Evolutionary conservation across 1,140 invertebrate genomes (phyloP).

Genomic region (Halesus radiatus): DNA sequence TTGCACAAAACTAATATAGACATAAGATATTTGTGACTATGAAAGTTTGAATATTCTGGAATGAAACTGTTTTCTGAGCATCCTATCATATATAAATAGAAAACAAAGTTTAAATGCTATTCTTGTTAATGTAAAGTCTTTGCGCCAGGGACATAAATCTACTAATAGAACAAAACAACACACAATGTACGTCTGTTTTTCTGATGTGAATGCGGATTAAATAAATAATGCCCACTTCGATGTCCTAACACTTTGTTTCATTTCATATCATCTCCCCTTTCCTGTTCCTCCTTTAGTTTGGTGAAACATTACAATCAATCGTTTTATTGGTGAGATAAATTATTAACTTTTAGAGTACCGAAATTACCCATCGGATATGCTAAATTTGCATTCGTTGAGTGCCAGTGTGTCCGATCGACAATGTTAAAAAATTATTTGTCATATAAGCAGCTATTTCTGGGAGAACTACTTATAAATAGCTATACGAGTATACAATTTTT

Average conservation of each 20-base stretch:
- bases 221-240: constrained; percentile 58
- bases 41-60: constrained; percentile 57
- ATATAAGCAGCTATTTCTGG: too few species aligned
- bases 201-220: constrained; percentile 57
- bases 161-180: constrained; percentile 54
- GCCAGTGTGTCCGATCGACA: too few species aligned
- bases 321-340: too few species aligned
- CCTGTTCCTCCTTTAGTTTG: too few species aligned
- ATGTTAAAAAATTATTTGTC: too few species aligned
- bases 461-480: too few species aligned
- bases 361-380: too few species aligned
- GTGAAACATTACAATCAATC: too few species aligned
- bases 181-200: constrained; percentile 56
- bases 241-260: constrained; percentile 55
- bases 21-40: constrained; percentile 58
- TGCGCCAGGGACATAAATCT: constrained; percentile 52
- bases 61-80: constrained; percentile 53
- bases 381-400: too few species aligned
- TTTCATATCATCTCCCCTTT: constrained; percentile 31
- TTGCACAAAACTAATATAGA: constrained; percentile 58
- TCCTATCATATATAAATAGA: constrained; percentile 52
- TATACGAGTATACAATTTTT: too few species aligned
- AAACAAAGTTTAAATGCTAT: constrained; percentile 58
- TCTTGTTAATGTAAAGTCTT: constrained; percentile 58
- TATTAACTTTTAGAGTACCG: too few species aligned